These are phyloP conservation scores for Ormyrus pomaceus DNA, from an alignment of 2,888 invertebrate species.

Conservation along the genomic window DNA sequence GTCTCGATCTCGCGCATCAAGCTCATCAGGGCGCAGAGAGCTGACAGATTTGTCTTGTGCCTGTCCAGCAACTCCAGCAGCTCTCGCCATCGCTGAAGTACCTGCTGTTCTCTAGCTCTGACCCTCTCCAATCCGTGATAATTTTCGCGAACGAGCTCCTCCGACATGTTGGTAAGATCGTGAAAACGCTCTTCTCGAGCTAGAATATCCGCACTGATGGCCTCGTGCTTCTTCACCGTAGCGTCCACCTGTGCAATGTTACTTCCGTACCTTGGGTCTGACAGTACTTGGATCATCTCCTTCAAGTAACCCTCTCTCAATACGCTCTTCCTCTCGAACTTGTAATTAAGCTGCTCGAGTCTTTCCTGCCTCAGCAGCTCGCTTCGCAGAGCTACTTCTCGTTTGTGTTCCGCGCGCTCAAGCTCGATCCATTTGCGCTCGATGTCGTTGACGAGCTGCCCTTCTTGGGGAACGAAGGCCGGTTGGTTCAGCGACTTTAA, in stretches of 20 bases:
- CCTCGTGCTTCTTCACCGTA: constrained; percentile 98
- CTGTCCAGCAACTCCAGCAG: constrained; percentile 90
- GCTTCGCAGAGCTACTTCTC: constrained; percentile 94
- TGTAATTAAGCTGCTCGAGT: constrained; percentile 95
- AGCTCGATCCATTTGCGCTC: constrained; percentile 95
- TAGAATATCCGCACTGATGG: constrained; percentile 96
- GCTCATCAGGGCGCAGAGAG: constrained; percentile 90
- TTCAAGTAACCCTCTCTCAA: constrained; percentile 96
- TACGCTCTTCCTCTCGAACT: constrained; percentile 96
- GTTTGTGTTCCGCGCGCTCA: constrained; percentile 94
- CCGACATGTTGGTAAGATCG: constrained; percentile 94
- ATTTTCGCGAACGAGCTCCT: constrained; percentile 92
- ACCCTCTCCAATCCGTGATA: constrained; percentile 94
- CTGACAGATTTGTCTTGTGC: constrained; percentile 85
- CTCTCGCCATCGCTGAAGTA: constrained; percentile 91
- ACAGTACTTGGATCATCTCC: constrained; percentile 97
- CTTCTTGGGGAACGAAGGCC: constrained; percentile 90
- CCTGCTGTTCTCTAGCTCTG: constrained; percentile 82
- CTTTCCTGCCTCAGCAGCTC: constrained; percentile 95
- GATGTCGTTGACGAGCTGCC: constrained; percentile 94
- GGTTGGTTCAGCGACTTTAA: constrained; percentile 95
- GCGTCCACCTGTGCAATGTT: constrained; percentile 96
- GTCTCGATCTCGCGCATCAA: constrained; percentile 95
- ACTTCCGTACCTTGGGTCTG: constrained; percentile 93
- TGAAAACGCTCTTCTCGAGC: constrained; percentile 96